Evolutionary conservation across 2,797 vertebrate species (phyloP), one percentile per base, ranked within the genome.

Genomic region (Erithacus rubecula): DNA sequence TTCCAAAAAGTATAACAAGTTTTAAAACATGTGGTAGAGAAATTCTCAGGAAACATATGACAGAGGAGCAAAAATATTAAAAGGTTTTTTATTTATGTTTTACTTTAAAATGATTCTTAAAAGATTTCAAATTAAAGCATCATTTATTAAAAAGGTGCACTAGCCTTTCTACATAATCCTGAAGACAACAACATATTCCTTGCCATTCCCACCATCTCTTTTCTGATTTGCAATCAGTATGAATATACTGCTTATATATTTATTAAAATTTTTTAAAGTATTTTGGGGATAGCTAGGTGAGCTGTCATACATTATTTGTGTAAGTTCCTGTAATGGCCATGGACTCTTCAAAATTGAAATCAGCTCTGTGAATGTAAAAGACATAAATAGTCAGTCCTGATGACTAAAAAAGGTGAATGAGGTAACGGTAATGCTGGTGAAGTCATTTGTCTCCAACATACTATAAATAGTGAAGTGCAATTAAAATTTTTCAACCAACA

Each of bases 321-420:
- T 75, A 51, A 94, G 92, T 94, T 95, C 76, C 67, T 94, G 90
- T 85, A 96, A 96, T 92, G 72, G 78, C 87, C 93, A 84, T 29
- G 70, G 94, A 96, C 92, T 96, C 92, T 92, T 96, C 84, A 94
- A 90, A 97, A 97, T 91, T 96, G 88, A 97, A 98, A 96, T 96
- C 93, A 56, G 46, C 76, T 93, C 78, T 78, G 64, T 72, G 90
- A 96, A 97, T 97, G 94, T 93, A 96, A 97, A 97, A 97, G 95
- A 96, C 96, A 97, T 94, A 97, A 97, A 93, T 70, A 96, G 91
- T 81, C 87, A 83, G 76, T 41, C 39, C 63, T 97, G 95, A 97
- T 97, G 94, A 95, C 90, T 96, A 97, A 97, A 97, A 97, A 97
- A 96, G 96, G 96, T 2, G 37, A 97, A 96, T 96, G 96, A 97